Evolutionary conservation across 2,797 vertebrate genomes (phyloP), one percentile per base, ranked within the genome.

Genomic region (Leontopithecus rosalia): DNA sequence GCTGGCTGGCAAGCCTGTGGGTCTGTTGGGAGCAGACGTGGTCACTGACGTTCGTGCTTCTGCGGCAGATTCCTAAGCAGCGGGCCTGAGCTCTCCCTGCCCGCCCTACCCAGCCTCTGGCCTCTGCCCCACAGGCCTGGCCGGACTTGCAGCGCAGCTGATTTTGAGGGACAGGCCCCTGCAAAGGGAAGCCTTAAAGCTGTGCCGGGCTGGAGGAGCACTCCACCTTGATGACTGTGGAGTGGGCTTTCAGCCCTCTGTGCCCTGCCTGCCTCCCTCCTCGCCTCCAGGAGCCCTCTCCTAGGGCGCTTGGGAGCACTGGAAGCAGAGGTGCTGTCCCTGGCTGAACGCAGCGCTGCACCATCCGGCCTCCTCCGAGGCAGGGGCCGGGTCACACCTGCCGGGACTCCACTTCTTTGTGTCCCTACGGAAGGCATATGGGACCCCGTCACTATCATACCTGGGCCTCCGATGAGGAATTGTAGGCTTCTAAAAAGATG

Each of bases 111-210:
- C 36, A 24, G 79, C 85, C 48, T 55, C 52, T 15, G 28, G 70
- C 64, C 64, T 36, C 84, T 22, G 91, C 67, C 82, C 46, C 19
- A 0, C 15, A 0, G 41, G 41, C 84, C 70, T 33, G 3, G 75
- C 43, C 1, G 0, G 2, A 58, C 91, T 95, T 48, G 67, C 86
- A 55, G 75, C 6, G 0, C 30, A 57, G 61, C 57, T 50, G n/a
- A 70, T 46, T 36, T 70, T 52, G 58, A 94, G 61, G 33, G 33
- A 64, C 20, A 48, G 64, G 55, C 30, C 83, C 39, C 50, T 43
- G 73, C 39, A 80, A 92, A 87, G 67, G 91, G 96, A 97, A 98
- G 98, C 98, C 98, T 98, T 98, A 98, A 67, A 98, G 88, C 96
- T 26, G 1, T 33, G 87, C 17, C 1, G 26, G 64, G 90, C 79